Evolutionary conservation across 2,888 invertebrate genomes (phyloP), one percentile per base, ranked within the genome.

Genomic region (Eupithecia pulchellata): DNA sequence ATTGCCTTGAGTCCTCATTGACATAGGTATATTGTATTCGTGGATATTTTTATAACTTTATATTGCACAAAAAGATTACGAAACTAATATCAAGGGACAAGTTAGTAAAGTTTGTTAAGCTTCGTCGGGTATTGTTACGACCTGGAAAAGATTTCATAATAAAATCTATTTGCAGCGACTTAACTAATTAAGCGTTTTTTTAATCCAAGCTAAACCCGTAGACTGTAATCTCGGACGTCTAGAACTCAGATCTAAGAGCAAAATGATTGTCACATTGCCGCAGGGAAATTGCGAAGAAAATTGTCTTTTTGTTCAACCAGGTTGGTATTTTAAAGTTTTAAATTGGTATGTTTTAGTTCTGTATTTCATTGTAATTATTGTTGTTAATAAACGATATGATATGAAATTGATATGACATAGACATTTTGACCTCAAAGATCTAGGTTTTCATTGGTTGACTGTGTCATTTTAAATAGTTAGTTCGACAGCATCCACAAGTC

Each of bases 221-320:
- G 36, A 57, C 55, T 39, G 55, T 62, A 65, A 66, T 66, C 66
- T 55, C 57, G 55, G 66, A 55, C 29, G 58, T 58, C 68, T 68
- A 42, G 64, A 63, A 63, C 58, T 64, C n/a, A 57, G 57, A 64
- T 39, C 34, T 60, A 52, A 60, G 58, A 64, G 64, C 20, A 47
- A 69, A 69, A 60, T n/a, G 14, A 42, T 68, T n/a, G 68, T 64
- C 68, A 69, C 61, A 61, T 29, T 20, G 29, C 69, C 64, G 29
- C 36, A 52, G 69, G 74, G 64, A 72, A 74, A 74, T 74, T 74
- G 74, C 65, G 29, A 65, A 74, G 69, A 65, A 72, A 68, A 69
- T 17, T 60, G 34, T 30, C 29, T 42, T 29, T 42, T 57, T 57
- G 13, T 27, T 14, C 42, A 3, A 57, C 42, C 17, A n/a, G 42